phyloP scores from a whole-genome alignment of 2,797 vertebrate species.

The Microhierax caerulescens region DNA sequence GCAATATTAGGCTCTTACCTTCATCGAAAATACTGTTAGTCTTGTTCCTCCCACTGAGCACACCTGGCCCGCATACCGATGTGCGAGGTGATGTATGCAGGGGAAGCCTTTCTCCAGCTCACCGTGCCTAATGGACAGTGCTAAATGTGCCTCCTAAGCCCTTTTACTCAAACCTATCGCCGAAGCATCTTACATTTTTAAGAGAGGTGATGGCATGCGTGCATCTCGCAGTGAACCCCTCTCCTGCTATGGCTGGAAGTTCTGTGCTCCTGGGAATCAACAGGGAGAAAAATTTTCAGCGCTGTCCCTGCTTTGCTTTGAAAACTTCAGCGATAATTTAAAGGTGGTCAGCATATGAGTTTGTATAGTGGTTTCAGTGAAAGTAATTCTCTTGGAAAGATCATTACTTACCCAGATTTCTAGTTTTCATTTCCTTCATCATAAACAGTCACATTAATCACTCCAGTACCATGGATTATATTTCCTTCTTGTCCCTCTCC shows the following conservation, averaged over 20 bases:
- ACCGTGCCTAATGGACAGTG: background rate
- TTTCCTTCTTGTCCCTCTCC: background rate
- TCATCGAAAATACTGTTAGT: background rate
- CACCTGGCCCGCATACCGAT: background rate
- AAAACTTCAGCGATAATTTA: constrained; percentile 49
- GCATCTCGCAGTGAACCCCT: background rate
- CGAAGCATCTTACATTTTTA: background rate
- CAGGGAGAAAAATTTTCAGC: background rate
- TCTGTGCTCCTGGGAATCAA: background rate
- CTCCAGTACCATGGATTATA: constrained; percentile 26
- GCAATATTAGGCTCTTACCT: background rate
- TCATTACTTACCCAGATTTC: constrained; percentile 67
- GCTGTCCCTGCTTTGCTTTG: constrained; percentile 26
- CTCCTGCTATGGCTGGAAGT: background rate
- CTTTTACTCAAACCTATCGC: background rate
- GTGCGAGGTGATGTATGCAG: background rate
- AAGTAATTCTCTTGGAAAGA: constrained; percentile 64
- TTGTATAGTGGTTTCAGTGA: constrained; percentile 45
- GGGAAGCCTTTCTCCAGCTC: background rate
- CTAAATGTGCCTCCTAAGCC: background rate
- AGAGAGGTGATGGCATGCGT: background rate
- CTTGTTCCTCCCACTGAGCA: background rate
- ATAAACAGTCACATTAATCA: constrained; percentile 68
- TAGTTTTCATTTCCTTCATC: constrained; percentile 71
- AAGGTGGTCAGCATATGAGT: constrained; percentile 36